Percentiles rank a stretch among this genome's conserved stretches.
phyloP scores from a whole-genome alignment of 2,113 vertebrate genomes.

The Scomber japonicus region DNA sequence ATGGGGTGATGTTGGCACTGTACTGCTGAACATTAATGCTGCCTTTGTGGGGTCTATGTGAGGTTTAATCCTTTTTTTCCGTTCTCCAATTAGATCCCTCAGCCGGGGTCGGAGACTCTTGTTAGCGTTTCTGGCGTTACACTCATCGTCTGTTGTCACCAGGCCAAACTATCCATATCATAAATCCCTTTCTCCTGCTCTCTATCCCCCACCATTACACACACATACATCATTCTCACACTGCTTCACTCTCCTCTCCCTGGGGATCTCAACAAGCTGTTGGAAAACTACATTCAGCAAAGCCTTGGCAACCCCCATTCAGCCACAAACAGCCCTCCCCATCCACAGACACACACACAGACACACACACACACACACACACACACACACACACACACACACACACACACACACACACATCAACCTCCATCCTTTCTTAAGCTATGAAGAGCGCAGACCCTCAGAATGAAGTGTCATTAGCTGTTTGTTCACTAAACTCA shows the following conservation, averaged over 20 bases:
- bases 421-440: constrained; percentile 45
- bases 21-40: constrained; percentile 73
- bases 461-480: constrained; percentile 62
- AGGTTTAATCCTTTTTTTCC: constrained; percentile 75
- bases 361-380: constrained; percentile 46
- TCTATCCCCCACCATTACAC: neutral
- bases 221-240: constrained; percentile 48
- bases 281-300: constrained; percentile 77
- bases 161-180: constrained; percentile 74
- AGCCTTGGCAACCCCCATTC: constrained; percentile 80
- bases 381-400: constrained; percentile 39
- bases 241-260: constrained; percentile 56
- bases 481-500: constrained; percentile 73
- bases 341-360: constrained; percentile 43
- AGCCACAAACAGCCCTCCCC: constrained; percentile 61
- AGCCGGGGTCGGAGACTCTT: constrained; percentile 63
- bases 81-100: constrained; percentile 75
- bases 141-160: constrained; percentile 61
- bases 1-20: constrained; percentile 63
- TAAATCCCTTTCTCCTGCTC: constrained; percentile 57
- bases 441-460: constrained; percentile 40
- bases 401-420: constrained; percentile 47
- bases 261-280: constrained; percentile 70
- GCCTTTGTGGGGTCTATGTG: constrained; percentile 73
- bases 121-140: constrained; percentile 53